Conservation (phyloP, 2,888 invertebrate species). For the Drosophila fungiperda region DNA sequence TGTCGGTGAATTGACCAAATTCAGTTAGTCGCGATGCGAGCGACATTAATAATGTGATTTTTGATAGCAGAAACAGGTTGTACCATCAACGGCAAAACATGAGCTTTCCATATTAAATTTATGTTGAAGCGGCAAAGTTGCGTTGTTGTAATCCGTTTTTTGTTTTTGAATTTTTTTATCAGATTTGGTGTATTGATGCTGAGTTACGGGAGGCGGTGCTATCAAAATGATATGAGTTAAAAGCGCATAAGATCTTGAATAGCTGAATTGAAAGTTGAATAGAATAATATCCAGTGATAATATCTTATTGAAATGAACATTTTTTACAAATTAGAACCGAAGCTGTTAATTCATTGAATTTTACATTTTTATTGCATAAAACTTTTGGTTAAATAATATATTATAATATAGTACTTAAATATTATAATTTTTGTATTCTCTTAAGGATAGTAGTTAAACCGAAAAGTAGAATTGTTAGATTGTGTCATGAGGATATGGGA, state of each 20-base stretch:
- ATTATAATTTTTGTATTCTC: not conserved
- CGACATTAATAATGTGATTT: conserved; percentile 72
- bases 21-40: conserved; percentile 45
- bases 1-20: conserved; percentile 39
- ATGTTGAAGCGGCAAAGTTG: conserved; percentile 37
- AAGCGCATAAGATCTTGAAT: not conserved
- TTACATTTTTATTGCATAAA: no score
- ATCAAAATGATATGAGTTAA: not conserved
- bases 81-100: conserved; percentile 53
- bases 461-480: not conserved
- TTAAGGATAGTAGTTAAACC: not conserved
- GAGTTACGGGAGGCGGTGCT: conserved; percentile 6
- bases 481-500: not conserved
- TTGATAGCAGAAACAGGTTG: conserved; percentile 71
- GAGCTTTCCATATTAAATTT: conserved; percentile 71
- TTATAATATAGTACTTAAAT: not conserved
- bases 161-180: conserved; percentile 13
- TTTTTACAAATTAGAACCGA: not conserved
- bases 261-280: not conserved
- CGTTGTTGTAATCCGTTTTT: conserved; percentile 9
- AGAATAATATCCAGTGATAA: not conserved
- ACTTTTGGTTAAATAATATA: no score
- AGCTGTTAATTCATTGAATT: not conserved
- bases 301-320: not conserved
- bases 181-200: conserved; percentile 18